Evolutionary conservation across 2,797 vertebrate species (phyloP).

Genomic region (Clarias fuscus): DNA sequence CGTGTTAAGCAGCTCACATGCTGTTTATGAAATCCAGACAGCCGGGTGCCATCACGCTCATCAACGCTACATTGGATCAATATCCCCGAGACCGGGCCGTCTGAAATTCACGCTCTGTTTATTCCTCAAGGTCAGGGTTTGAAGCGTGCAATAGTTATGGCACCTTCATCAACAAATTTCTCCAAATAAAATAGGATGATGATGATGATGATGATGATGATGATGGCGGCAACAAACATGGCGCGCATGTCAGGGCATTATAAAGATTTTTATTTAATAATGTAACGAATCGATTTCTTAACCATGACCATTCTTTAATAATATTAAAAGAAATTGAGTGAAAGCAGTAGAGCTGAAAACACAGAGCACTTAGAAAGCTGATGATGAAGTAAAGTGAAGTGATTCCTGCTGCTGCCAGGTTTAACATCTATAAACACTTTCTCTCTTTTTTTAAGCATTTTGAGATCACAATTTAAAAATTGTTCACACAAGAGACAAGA

Average conservation of each 20-base stretch:
- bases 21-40: conserved; percentile 43
- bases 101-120: conserved; percentile 5
- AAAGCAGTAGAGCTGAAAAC: background rate
- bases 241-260: background rate
- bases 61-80: conserved; percentile 26
- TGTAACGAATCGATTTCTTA: background rate
- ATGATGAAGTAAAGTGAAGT: background rate
- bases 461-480: background rate
- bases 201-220: background rate
- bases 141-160: background rate
- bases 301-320: background rate
- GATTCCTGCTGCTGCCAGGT: background rate
- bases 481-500: background rate
- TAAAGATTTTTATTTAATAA: background rate
- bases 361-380: background rate
- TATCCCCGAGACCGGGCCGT: background rate
- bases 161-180: background rate
- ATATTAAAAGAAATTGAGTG: background rate
- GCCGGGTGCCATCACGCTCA: conserved; percentile 24
- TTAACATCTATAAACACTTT: background rate
- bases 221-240: too few species aligned
- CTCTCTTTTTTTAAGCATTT: background rate
- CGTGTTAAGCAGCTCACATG: conserved; percentile 29
- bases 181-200: background rate
- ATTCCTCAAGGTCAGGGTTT: background rate